A percentile compares a stretch with the other conserved stretches of the same genome.
Conservation (phyloP, 2,888 invertebrate genomes). For the Mechanitis mazaeus region DNA sequence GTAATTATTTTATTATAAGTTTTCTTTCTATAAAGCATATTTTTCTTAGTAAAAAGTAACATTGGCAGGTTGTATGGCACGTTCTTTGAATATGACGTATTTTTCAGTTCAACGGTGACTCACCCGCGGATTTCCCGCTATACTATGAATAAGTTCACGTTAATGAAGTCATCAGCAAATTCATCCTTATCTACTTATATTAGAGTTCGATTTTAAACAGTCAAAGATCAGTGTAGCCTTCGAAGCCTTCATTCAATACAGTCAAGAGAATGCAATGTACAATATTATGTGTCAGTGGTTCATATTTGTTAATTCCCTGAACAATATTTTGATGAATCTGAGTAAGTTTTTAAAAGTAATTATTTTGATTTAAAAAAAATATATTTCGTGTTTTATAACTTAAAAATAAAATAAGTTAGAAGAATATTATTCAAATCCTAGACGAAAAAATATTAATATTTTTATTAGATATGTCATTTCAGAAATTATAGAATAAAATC, state of each 20-base stretch:
- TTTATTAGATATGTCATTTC: too few relatives aligned
- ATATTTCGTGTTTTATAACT: too few relatives aligned
- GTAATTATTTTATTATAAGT: too few relatives aligned
- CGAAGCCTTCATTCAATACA: slow-evolving; percentile 15
- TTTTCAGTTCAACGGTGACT: slow-evolving; percentile 28
- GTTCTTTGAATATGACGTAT: slow-evolving; percentile 14
- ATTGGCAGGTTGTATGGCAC: too few relatives aligned
- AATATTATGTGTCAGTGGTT: slow-evolving; percentile 29
- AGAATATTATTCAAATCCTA: too few relatives aligned
- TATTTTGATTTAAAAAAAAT: too few relatives aligned
- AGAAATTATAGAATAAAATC: too few relatives aligned
- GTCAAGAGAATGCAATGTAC: slow-evolving; percentile 25
- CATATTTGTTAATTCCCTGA: slow-evolving; percentile 19
- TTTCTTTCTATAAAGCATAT: too few relatives aligned
- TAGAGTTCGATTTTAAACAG: slow-evolving; percentile 4
- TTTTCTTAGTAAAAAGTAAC: too few relatives aligned
- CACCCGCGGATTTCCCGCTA: slow-evolving; percentile 29
- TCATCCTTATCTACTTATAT: slow-evolving; percentile 9
- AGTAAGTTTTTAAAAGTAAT: slow-evolving; percentile 13
- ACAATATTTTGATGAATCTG: slow-evolving; percentile 13
- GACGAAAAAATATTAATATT: too few relatives aligned
- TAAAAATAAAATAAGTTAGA: too few relatives aligned
- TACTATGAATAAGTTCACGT: slow-evolving; percentile 23
- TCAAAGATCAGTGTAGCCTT: not conserved
- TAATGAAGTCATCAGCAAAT: slow-evolving; percentile 3